Base-by-base conservation (phyloP, 2,113 vertebrate species). In the Podiceps cristatus region DNA sequence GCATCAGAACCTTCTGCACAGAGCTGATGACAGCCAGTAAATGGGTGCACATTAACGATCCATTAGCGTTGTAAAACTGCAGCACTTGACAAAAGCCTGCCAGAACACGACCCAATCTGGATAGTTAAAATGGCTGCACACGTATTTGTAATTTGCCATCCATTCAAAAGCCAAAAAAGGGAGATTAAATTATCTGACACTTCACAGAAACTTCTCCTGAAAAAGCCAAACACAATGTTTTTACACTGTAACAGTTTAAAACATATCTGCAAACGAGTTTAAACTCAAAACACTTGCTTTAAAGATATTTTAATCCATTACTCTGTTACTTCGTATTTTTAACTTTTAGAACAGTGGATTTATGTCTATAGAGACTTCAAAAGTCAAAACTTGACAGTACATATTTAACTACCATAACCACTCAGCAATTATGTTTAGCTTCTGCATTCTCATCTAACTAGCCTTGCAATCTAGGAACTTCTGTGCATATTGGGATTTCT, bases 331-430 rank as follows among this genome's bases (percentile, higher is more conserved):
- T 96, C 2, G 5, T 87, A 55, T 69, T 96, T 97, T 88, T 85
- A 84, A 96, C 62, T 96, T 97, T 95, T 78, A 78, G 53, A 94
- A 94, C 72, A 93, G 79, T 74, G 50, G 69, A 13, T 80, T 94
- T 90, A 93, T 62, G 52, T 78, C 95, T 47, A 24, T 15, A 91
- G 88, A 93, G 95, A 93, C 96, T 96, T 94, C 59, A 66, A 72
- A 96, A 97, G 96, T 96, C 88, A 96, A 97, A 98, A 95, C 89
- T 95, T 95, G 97, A 93, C 95, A 96, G 96, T 96, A 97, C 52
- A 87, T 97, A 88, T 96, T 98, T 98, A 98, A 98, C 96, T 97
- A 97, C 94, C 89, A 96, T 95, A 98, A 98, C 96, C 90, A 97
- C 84, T 89, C 91, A 94, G 90, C 93, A 95, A 97, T 98, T 98